Evolutionary conservation across 2,113 vertebrate genomes (phyloP).

Genomic region (Amblyornis subalaris): DNA sequence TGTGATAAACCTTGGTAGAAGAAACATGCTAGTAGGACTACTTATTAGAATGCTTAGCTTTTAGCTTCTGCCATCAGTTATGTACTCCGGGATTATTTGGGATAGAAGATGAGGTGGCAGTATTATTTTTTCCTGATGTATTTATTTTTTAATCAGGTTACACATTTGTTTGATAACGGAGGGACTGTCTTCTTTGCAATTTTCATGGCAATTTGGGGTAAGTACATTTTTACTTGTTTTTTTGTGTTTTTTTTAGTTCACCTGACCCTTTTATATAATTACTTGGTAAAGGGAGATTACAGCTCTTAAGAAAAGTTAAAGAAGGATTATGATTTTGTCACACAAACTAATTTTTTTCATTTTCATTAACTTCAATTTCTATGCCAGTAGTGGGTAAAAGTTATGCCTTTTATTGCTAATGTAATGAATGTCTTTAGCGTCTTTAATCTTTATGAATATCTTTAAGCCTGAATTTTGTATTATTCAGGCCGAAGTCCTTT

Average conservation of each 20-base stretch:
- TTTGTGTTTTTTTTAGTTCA: not conserved
- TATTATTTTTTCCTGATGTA: not conserved
- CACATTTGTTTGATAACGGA: constrained; percentile 83
- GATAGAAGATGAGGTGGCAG: not conserved
- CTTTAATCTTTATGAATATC: not conserved
- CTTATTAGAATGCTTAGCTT: not conserved
- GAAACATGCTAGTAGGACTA: not conserved
- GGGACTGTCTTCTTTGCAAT: constrained; percentile 85
- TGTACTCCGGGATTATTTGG: not conserved
- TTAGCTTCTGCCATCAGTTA: not conserved
- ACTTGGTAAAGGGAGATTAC: not conserved
- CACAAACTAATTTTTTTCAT: not conserved
- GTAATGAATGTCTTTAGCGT: not conserved
- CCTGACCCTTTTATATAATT: not conserved
- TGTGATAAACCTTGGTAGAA: not conserved
- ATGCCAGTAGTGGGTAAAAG: not conserved
- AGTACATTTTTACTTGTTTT: constrained; percentile 32
- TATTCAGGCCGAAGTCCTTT: not conserved
- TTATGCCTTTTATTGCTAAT: not conserved
- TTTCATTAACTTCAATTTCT: not conserved
- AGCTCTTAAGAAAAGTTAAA: not conserved
- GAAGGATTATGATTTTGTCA: not conserved
- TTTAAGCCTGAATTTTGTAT: not conserved
- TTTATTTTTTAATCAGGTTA: constrained; percentile 70
- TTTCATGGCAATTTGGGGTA: constrained; percentile 87